These are phyloP conservation scores for Coluber constrictor DNA, from an alignment of 2,797 vertebrate species.

Conservation along the genomic window DNA sequence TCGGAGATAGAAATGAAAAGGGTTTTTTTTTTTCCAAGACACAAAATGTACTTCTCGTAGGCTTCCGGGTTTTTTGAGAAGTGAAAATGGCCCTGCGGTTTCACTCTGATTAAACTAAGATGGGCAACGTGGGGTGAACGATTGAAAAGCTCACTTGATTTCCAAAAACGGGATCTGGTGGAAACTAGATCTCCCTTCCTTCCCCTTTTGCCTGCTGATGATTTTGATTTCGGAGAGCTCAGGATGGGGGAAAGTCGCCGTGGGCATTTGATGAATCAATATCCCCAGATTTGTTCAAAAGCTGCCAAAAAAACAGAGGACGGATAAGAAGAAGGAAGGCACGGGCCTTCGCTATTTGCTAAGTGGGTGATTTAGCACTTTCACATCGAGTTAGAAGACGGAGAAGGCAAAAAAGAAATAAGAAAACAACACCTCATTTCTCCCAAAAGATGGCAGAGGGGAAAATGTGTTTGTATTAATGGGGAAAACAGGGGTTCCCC, in stretches of 20 bases:
- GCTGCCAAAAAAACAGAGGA: background rate
- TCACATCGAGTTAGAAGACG: background rate
- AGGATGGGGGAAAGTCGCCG: background rate
- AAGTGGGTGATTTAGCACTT: background rate
- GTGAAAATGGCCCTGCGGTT: background rate
- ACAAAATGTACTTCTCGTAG: background rate
- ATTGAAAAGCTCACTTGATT: background rate
- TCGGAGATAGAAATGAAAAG: background rate
- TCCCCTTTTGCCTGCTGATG: background rate
- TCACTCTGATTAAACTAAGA: background rate
- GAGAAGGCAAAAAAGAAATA: background rate
- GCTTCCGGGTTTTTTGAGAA: background rate
- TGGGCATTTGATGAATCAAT: background rate
- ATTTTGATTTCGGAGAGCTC: background rate
- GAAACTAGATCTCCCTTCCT: background rate
- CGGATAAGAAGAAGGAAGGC: background rate
- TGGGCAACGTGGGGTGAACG: background rate
- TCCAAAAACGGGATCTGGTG: background rate
- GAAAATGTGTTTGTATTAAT: background rate
- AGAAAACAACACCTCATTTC: background rate
- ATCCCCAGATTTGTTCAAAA: background rate
- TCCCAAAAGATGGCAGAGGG: background rate
- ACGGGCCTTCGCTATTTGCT: background rate
- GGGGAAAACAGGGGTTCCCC: background rate
- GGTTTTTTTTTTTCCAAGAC: background rate